Evolutionary conservation across 2,888 invertebrate genomes (phyloP).

Genomic region (Noctua janthe): DNA sequence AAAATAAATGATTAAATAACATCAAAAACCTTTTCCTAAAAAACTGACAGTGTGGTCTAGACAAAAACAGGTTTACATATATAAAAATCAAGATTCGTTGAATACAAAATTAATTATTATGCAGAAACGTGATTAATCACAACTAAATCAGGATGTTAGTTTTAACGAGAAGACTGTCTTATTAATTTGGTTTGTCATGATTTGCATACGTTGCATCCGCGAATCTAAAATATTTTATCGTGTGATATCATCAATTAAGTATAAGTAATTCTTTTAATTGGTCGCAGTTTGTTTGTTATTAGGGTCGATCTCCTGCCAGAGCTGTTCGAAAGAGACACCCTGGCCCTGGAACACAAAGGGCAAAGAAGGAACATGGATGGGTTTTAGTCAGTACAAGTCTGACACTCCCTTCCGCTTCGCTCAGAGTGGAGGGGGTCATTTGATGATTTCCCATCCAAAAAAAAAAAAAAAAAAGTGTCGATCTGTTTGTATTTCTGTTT

Average conservation of each 20-base stretch:
- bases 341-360: no score
- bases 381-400: no score
- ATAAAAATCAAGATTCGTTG: neutral
- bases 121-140: slow-evolving; percentile 47
- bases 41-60: neutral
- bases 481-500: neutral
- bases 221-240: slow-evolving; percentile 20
- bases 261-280: slow-evolving; percentile 15
- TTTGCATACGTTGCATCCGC: slow-evolving; percentile 44
- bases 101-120: slow-evolving; percentile 14
- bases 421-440: no score
- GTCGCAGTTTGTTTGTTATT: neutral
- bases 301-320: no score
- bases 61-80: neutral
- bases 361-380: no score
- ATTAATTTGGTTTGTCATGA: slow-evolving; percentile 9
- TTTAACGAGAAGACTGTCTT: slow-evolving; percentile 17
- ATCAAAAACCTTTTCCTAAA: neutral
- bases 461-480: no score
- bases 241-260: slow-evolving; percentile 24
- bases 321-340: no score
- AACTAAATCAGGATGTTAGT: slow-evolving; percentile 49
- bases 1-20: neutral
- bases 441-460: no score
- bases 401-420: no score